A percentile compares a stretch with the other conserved stretches of the same genome.
Evolutionary conservation across 1,140 invertebrate genomes (phyloP).

Genomic region (Drosophila gunungcola): DNA sequence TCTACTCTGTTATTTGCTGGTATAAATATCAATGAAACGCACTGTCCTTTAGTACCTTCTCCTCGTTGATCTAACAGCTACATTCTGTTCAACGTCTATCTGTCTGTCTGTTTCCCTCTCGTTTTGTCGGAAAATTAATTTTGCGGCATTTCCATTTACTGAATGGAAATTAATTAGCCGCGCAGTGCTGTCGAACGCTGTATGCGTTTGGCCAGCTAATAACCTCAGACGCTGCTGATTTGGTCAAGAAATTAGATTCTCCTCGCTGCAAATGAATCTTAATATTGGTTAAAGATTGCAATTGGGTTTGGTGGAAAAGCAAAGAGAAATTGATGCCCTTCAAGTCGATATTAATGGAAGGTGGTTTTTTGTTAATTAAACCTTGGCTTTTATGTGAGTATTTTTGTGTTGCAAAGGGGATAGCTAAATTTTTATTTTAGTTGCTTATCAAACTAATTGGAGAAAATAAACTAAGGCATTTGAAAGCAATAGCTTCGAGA

Average conservation of each 20-base stretch:
- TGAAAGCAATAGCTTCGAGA: background rate
- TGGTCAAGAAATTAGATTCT: constrained; percentile 41
- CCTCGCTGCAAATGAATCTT: constrained; percentile 32
- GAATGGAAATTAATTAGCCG: constrained; percentile 77
- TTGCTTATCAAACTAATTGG: background rate
- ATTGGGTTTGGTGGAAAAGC: constrained; percentile 8
- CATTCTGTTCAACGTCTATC: constrained; percentile 40
- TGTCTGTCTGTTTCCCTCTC: constrained; percentile 6
- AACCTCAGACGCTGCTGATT: constrained; percentile 30
- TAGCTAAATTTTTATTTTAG: background rate
- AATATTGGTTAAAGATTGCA: constrained; percentile 40
- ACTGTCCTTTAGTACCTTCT: constrained; percentile 19
- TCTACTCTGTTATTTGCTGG: too few species aligned
- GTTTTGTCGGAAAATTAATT: constrained; percentile 31
- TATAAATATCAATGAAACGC: background rate
- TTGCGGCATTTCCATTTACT: constrained; percentile 55
- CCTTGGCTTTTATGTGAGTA: constrained; percentile 1
- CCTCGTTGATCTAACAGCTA: constrained; percentile 15
- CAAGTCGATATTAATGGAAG: constrained; percentile 22
- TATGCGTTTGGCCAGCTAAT: constrained; percentile 25
- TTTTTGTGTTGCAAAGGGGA: background rate
- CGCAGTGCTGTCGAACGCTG: constrained; percentile 41
- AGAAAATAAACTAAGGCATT: background rate
- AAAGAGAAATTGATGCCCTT: constrained; percentile 25
- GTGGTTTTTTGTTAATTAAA: constrained; percentile 10